Evolutionary conservation across 2,888 invertebrate species (phyloP), one percentile per base, ranked within the genome.

Genomic region (Microctonus aethiopoides): DNA sequence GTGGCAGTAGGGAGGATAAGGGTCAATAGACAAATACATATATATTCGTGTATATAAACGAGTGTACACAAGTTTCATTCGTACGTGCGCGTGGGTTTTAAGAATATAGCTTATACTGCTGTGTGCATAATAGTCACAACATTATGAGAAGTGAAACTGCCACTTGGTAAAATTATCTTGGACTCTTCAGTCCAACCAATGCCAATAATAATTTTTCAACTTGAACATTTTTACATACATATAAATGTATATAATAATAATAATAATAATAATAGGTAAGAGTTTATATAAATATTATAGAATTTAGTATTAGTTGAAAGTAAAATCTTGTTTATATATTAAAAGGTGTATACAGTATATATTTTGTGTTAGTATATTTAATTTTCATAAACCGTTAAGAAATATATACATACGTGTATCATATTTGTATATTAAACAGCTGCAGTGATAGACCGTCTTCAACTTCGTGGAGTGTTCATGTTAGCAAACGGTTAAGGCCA

Each of bases 401-500:
- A 54, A 32, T 51, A 54, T 54, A 52, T 34, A 65, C n/a, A 65
- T 9, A 65, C 39, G n/a, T 46, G 26, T 20, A 54, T 20, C 1
- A 29, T 29, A 29, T 29, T 22, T 16, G 51, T 56, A 51, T n/a
- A 67, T 16, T n/a, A 29, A 3, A 13, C 26, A 62, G 26, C 29
- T 51, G 46, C 24, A 24, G 10, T n/a, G 59, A 26, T 39, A 56
- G 46, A 29, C 16, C 26, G 29, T 32, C 26, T n/a, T 26, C n/a
- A 64, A 64, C 20, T 34, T 13, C 6, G 7, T 7, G 20, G 29
- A 32, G 51, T 13, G 81, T 85, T 84, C 85, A 85, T 85, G 85
- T 83, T 80, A 80, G 79, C 78, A 77, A 80, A 82, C 83, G 84
- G 85, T 85, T 85, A 84, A 81, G 81, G 79, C 78, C 78, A 78